Percentiles rank a stretch among this genome's conserved stretches.
Conservation (phyloP, 2,888 invertebrate genomes). For the Bellardia bayeri region DNA sequence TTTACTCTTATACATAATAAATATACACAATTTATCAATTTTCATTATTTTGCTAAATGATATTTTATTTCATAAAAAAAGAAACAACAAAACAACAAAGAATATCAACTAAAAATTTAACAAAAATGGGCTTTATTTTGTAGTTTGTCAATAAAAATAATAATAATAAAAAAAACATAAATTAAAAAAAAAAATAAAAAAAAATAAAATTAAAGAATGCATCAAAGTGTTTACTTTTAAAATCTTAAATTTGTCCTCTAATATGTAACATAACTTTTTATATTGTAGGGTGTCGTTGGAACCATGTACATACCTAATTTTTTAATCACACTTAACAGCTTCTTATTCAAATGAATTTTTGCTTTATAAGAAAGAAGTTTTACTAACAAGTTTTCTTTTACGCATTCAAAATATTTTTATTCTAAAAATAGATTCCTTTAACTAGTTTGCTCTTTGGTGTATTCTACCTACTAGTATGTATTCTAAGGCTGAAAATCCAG, state of each 20-base stretch:
- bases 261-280: no score
- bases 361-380: background rate
- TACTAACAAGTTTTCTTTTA: constrained; percentile 32
- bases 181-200: constrained; percentile 28
- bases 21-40: constrained; percentile 34
- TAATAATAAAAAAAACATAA: constrained; percentile 10
- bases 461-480: background rate
- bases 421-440: constrained; percentile 36
- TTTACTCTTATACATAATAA: constrained; percentile 11
- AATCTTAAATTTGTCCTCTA: background rate
- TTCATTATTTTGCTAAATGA: constrained; percentile 72
- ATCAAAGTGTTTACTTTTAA: constrained; percentile 11
- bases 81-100: constrained; percentile 34
- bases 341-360: background rate
- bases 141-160: constrained; percentile 63
- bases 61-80: constrained; percentile 75
- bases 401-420: background rate
- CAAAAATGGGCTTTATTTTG: constrained; percentile 66
- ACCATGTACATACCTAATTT: background rate
- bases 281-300: background rate
- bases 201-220: constrained; percentile 27
- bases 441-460: constrained; percentile 12
- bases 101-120: constrained; percentile 16
- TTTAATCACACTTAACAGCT: background rate
- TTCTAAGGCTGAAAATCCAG: background rate